Percentiles rank a stretch among this genome's conserved stretches.
Conservation (phyloP, 1,140 invertebrate species). For the Danaus plexippus region DNA sequence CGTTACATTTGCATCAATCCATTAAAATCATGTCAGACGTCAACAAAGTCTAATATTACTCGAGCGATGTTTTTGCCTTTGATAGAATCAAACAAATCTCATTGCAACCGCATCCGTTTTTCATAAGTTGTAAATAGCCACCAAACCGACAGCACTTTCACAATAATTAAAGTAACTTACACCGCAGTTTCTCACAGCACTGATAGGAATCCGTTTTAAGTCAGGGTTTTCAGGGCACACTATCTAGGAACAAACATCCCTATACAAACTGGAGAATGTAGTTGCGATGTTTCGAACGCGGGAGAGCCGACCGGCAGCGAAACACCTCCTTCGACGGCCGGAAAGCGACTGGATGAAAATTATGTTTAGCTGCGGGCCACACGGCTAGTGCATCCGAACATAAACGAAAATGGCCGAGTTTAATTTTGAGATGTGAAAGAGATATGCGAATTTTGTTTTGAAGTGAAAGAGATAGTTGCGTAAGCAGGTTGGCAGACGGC, state of each 20-base stretch:
- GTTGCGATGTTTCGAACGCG: conserved; percentile 52
- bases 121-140: conserved; percentile 28
- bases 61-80: conserved; percentile 49
- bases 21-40: conserved; percentile 45
- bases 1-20: conserved; percentile 35
- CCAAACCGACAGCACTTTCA: conserved; percentile 38
- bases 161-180: conserved; percentile 21
- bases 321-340: conserved; percentile 39
- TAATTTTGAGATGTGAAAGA: conserved; percentile 52
- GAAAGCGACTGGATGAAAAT: conserved; percentile 59
- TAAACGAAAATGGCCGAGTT: conserved; percentile 61
- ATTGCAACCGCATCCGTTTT: conserved; percentile 35
- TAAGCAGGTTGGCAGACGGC: conserved; percentile 53
- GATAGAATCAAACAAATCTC: conserved; percentile 45
- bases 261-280: conserved; percentile 30
- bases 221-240: conserved; percentile 41
- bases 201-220: conserved; percentile 33
- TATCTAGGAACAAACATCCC: conserved; percentile 59
- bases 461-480: conserved; percentile 34
- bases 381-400: conserved; percentile 62
- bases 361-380: conserved; percentile 45
- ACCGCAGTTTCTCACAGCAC: conserved; percentile 40
- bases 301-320: conserved; percentile 37
- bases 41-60: conserved; percentile 40
- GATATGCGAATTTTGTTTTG: conserved; percentile 29